phyloP scores from a whole-genome alignment of 2,888 invertebrate species.

The Drosophila setosimentum region DNA sequence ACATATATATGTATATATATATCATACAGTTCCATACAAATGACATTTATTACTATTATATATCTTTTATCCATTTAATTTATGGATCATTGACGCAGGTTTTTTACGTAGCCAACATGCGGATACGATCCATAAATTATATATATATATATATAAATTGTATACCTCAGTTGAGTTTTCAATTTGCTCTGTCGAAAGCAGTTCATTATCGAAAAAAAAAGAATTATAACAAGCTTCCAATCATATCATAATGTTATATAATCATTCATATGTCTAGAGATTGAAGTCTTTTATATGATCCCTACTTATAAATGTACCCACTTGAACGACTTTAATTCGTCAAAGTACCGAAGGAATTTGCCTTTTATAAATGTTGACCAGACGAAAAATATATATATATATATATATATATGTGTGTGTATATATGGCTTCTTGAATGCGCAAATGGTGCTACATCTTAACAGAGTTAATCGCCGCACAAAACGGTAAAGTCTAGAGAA shows the following conservation, averaged over 20 bases:
- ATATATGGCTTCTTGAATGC: constrained; percentile 42
- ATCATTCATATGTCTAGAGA: not conserved
- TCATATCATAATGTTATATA: not conserved
- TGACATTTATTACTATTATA: constrained; percentile 19
- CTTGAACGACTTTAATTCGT: not conserved
- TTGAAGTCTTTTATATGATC: constrained; percentile 20
- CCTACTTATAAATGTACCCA: constrained; percentile 10
- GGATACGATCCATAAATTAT: too few species aligned
- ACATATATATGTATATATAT: not conserved
- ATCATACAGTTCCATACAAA: not conserved
- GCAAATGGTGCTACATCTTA: constrained; percentile 19
- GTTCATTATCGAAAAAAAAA: not conserved
- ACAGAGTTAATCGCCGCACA: constrained; percentile 15
- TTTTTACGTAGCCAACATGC: too few species aligned
- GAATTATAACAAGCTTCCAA: not conserved
- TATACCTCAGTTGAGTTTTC: too few species aligned
- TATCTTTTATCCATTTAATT: constrained; percentile 29
- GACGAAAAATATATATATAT: not conserved
- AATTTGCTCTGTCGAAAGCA: not conserved
- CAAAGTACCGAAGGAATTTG: constrained; percentile 5
- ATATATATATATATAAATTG: too few species aligned
- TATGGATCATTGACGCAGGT: constrained; percentile 18
- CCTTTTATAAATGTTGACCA: constrained; percentile 13
- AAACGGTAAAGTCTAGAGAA: constrained; percentile 46
- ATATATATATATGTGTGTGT: not conserved